Evolutionary conservation across 2,113 vertebrate species (phyloP).

Genomic region (Pterocles burchelli): DNA sequence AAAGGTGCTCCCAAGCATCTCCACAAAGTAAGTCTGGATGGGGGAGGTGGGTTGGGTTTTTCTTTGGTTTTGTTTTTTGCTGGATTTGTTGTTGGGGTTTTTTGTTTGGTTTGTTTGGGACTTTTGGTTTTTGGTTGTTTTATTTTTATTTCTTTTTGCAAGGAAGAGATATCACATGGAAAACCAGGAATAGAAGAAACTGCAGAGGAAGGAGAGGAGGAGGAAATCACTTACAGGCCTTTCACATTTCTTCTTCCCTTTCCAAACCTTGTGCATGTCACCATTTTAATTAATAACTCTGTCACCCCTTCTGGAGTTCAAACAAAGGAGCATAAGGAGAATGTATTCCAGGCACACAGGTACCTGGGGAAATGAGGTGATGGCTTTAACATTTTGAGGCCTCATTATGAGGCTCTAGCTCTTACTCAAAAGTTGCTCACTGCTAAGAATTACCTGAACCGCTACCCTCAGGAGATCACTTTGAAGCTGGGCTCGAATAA

Average conservation of each 20-base stretch:
- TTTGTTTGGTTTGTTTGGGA: too few relatives aligned
- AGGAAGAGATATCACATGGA: slow-evolving; percentile 12
- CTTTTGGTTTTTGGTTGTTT: not conserved
- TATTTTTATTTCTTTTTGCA: not conserved
- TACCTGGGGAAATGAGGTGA: slow-evolving; percentile 26
- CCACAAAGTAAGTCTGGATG: not conserved
- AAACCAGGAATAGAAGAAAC: slow-evolving; percentile 28
- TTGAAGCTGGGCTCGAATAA: not conserved
- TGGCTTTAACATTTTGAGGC: not conserved
- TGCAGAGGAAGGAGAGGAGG: slow-evolving; percentile 15
- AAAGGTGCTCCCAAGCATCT: slow-evolving; percentile 19
- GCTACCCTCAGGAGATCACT: not conserved
- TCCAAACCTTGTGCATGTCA: not conserved
- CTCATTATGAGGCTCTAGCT: not conserved
- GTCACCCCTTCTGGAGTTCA: not conserved
- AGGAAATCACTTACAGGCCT: not conserved
- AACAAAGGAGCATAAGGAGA: slow-evolving; percentile 2
- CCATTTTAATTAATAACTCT: slow-evolving; percentile 52
- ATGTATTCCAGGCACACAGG: not conserved
- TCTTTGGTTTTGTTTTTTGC: too few relatives aligned
- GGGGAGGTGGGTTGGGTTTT: not conserved
- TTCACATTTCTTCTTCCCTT: slow-evolving; percentile 5
- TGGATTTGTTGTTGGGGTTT: too few relatives aligned
- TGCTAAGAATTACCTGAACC: slow-evolving; percentile 13
- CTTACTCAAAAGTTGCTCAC: slow-evolving; percentile 15